phyloP scores from a whole-genome alignment of 1,140 invertebrate species.

The Sminthurides bifidus region DNA sequence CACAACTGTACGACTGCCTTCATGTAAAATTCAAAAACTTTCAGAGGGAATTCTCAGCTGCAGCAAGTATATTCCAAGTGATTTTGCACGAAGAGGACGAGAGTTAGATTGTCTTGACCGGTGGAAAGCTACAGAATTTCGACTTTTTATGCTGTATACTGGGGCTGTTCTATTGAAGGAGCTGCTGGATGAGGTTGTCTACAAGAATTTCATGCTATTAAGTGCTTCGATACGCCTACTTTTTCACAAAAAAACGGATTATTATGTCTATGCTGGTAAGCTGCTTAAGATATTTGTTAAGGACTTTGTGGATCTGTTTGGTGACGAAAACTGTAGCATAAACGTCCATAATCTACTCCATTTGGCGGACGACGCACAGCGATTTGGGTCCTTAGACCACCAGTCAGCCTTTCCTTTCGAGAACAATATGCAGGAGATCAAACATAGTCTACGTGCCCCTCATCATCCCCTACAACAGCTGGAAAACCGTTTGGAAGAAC shows the following conservation, averaged over 20 bases:
- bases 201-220: conserved; percentile 6
- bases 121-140: conserved; percentile 28
- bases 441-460: conserved; percentile 5
- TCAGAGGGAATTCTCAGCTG: not conserved
- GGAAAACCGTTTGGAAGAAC: too few species aligned
- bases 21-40: conserved; percentile 8
- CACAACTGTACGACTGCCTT: too few species aligned
- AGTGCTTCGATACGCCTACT: conserved; percentile 10
- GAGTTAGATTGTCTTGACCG: conserved; percentile 10
- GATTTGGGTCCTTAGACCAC: conserved; percentile 8
- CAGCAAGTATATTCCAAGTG: conserved; percentile 13
- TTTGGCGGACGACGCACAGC: conserved; percentile 7
- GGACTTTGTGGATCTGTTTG: conserved; percentile 10
- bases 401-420: conserved; percentile 22
- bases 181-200: not conserved
- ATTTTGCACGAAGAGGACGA: conserved; percentile 24
- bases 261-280: conserved; percentile 1
- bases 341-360: conserved; percentile 21
- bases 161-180: conserved; percentile 19
- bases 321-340: conserved; percentile 6
- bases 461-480: conserved; percentile 6
- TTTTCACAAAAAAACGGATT: not conserved
- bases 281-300: conserved; percentile 12
- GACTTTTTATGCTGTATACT: conserved; percentile 27
- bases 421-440: conserved; percentile 13